These are phyloP conservation scores for Melanerpes formicivorus DNA, from an alignment of 2,113 vertebrate genomes.

Conservation along the genomic window DNA sequence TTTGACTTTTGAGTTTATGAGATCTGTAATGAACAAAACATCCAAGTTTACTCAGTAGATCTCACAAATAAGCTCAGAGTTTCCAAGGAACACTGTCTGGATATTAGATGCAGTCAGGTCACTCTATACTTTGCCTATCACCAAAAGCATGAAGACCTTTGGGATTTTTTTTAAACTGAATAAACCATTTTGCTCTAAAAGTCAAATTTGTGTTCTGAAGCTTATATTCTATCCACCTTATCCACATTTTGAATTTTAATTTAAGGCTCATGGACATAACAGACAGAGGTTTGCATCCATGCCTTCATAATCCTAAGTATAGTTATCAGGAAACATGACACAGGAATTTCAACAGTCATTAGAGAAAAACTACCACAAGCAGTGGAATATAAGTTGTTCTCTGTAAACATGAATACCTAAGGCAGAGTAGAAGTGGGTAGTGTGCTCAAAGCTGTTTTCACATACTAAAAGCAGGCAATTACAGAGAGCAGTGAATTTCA, in stretches of 20 bases:
- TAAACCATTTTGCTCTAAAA: neutral
- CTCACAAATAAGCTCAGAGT: neutral
- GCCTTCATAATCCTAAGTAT: neutral
- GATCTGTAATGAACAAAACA: neutral
- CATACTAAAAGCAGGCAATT: neutral
- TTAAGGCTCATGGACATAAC: neutral
- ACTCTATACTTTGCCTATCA: neutral
- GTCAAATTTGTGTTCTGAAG: neutral
- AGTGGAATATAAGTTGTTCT: neutral
- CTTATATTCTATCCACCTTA: neutral
- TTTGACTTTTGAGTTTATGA: neutral
- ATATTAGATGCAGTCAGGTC: neutral
- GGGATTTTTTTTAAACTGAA: neutral
- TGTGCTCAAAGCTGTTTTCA: neutral
- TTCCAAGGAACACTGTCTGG: neutral
- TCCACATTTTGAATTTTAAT: neutral
- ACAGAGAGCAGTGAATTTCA: neutral
- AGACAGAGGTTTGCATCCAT: neutral
- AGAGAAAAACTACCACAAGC: neutral
- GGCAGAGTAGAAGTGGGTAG: neutral
- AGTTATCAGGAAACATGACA: neutral
- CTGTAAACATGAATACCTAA: neutral
- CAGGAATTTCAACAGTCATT: neutral
- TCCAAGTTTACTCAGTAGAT: neutral
- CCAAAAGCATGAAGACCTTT: neutral